These are phyloP conservation scores for Folsomia manolachei DNA, from an alignment of 2,888 invertebrate species.

Conservation along the genomic window DNA sequence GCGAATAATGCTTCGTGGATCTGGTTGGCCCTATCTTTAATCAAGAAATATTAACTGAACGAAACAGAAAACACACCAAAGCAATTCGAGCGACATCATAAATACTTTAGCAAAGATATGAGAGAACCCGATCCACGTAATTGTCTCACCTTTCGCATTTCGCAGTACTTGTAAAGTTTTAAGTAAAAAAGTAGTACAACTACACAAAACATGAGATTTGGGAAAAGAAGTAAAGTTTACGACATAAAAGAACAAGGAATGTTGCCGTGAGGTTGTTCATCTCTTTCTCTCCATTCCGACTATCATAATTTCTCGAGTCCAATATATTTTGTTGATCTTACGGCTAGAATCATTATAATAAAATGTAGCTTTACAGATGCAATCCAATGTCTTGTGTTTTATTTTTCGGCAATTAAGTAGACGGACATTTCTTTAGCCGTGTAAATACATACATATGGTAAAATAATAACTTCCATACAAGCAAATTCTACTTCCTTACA, in stretches of 20 bases:
- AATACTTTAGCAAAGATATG: not conserved
- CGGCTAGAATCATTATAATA: too few relatives aligned
- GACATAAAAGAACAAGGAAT: not conserved
- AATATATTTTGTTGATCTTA: too few relatives aligned
- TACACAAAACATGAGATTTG: not conserved
- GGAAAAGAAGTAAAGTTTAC: not conserved
- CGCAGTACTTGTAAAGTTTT: not conserved
- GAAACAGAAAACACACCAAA: not conserved
- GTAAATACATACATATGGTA: too few relatives aligned
- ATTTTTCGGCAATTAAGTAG: too few relatives aligned
- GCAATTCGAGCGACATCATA: not conserved
- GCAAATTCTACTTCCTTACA: too few relatives aligned
- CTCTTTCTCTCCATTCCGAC: too few relatives aligned
- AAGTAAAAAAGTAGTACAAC: not conserved
- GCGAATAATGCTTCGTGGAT: not conserved
- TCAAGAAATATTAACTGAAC: not conserved
- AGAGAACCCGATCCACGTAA: not conserved
- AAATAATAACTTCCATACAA: too few relatives aligned
- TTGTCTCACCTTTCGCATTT: not conserved
- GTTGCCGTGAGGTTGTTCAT: not conserved
- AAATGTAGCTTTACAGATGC: too few relatives aligned
- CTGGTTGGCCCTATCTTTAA: not conserved
- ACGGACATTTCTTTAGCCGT: too few relatives aligned
- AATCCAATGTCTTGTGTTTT: too few relatives aligned
- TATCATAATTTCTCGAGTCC: too few relatives aligned